A percentile compares a stretch with the other conserved stretches of the same genome.
Evolutionary conservation across 2,888 invertebrate species (phyloP).

Genomic region (Callyntrura guangdongensis): DNA sequence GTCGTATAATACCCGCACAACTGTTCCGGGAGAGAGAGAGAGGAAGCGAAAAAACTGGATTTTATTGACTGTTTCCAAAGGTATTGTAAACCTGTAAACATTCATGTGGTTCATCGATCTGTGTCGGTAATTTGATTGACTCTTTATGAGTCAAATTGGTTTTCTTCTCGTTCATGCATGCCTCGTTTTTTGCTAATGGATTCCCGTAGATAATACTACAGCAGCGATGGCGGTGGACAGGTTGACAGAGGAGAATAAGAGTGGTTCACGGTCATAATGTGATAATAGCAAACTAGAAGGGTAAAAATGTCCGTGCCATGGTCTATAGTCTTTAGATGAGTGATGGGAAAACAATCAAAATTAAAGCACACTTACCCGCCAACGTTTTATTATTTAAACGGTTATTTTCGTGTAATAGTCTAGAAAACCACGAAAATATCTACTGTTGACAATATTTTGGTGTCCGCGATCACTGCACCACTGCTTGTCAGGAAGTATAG

Average conservation of each 20-base stretch:
- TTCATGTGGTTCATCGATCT: slow-evolving; percentile 64
- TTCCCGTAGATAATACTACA: slow-evolving; percentile 12
- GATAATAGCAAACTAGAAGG: too few species aligned
- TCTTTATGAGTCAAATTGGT: slow-evolving; percentile 68
- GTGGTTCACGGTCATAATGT: not conserved
- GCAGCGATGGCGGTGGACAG: not conserved
- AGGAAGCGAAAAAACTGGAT: not conserved
- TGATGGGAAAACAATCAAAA: not conserved
- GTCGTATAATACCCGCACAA: not conserved
- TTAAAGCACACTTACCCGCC: too few species aligned
- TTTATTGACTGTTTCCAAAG: slow-evolving; percentile 52
- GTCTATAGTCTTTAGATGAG: too few species aligned
- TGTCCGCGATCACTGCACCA: too few species aligned
- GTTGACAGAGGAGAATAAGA: not conserved
- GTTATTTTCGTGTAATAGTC: too few species aligned
- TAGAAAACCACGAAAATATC: too few species aligned
- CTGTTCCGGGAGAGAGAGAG: slow-evolving; percentile 4
- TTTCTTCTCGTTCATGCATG: slow-evolving; percentile 27
- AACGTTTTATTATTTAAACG: too few species aligned
- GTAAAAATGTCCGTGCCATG: not conserved
- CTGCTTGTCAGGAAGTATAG: too few species aligned
- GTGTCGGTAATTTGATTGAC: slow-evolving; percentile 72
- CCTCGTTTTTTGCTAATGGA: slow-evolving; percentile 40
- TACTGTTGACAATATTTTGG: too few species aligned
- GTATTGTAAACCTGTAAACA: slow-evolving; percentile 40